A percentile compares a stretch with the other conserved stretches of the same genome.
Conservation (phyloP, 2,797 vertebrate genomes). For the Pelobates cultripes region DNA sequence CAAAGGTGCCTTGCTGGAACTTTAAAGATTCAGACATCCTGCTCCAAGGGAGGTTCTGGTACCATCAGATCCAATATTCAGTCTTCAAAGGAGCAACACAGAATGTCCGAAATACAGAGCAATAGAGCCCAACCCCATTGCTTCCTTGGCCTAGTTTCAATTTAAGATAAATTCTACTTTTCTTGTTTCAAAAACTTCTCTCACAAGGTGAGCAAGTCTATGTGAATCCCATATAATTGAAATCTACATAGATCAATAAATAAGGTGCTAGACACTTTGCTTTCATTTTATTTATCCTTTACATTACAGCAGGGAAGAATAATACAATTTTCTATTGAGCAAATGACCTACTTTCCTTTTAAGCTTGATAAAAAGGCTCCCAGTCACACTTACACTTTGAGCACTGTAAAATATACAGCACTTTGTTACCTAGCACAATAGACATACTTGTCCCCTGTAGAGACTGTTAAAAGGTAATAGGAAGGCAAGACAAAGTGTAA, state of each 20-base stretch:
- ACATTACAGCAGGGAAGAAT: background rate
- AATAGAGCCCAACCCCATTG: background rate
- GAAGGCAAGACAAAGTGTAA: background rate
- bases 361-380: background rate
- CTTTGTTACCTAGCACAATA: background rate
- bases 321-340: background rate
- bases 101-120: constrained; percentile 18
- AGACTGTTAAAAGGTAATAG: background rate
- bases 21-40: constrained; percentile 11
- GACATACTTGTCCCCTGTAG: background rate
- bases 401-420: background rate
- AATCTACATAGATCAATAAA: background rate
- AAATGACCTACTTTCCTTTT: constrained; percentile 1
- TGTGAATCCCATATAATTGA: background rate
- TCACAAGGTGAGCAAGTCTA: background rate
- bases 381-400: background rate
- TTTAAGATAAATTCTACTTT: background rate
- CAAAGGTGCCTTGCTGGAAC: constrained; percentile 11
- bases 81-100: constrained; percentile 20
- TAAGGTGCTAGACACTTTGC: background rate
- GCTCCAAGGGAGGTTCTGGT: constrained; percentile 32
- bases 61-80: constrained; percentile 12
- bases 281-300: background rate
- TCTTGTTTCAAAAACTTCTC: background rate
- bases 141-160: constrained; percentile 24